Evolutionary conservation across 2,113 vertebrate genomes (phyloP).

Genomic region (Ochotona princeps): DNA sequence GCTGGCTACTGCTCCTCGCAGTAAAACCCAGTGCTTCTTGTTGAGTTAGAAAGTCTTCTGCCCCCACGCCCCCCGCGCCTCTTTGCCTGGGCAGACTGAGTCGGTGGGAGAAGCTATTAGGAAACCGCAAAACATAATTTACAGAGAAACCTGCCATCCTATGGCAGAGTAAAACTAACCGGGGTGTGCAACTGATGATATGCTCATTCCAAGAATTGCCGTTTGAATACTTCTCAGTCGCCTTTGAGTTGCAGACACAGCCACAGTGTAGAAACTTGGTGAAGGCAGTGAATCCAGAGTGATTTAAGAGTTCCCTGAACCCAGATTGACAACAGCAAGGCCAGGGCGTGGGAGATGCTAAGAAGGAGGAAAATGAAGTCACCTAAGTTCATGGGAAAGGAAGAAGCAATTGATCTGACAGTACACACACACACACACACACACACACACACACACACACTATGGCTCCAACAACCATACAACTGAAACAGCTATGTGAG

Average conservation of each 20-base stretch:
- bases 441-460: background rate
- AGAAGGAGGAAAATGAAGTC: slow-evolving; percentile 80
- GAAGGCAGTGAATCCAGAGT: background rate
- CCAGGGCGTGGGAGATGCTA: slow-evolving; percentile 71
- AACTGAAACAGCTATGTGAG: background rate
- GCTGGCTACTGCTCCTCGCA: background rate
- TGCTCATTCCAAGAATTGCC: background rate
- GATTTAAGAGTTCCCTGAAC: slow-evolving; percentile 29
- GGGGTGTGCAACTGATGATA: background rate
- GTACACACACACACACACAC: background rate
- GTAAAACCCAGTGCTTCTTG: background rate
- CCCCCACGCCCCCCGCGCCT: no score
- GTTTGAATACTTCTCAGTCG: background rate
- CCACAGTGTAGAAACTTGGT: background rate
- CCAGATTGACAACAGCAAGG: background rate
- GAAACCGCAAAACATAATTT: background rate
- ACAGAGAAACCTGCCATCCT: background rate
- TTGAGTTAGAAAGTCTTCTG: background rate
- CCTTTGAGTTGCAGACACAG: background rate
- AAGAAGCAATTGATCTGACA: slow-evolving; percentile 42
- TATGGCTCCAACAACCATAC: background rate
- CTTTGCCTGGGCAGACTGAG: no score
- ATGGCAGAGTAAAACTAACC: background rate
- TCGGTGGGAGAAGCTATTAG: background rate
- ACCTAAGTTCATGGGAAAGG: slow-evolving; percentile 85